Conservation (phyloP, 2,888 invertebrate species). For the Ophonus ardosiacus region DNA sequence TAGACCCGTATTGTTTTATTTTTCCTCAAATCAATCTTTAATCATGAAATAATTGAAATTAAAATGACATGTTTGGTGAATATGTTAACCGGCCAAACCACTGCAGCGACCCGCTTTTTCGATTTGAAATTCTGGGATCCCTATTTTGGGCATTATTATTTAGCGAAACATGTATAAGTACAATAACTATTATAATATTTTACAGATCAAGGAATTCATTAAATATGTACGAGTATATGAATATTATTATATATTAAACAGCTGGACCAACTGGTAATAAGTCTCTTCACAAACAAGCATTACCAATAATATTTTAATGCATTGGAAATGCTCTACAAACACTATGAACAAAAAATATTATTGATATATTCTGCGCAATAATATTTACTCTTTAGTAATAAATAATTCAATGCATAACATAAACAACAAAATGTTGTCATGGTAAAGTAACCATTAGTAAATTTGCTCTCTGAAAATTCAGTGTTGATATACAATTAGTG, state of each 20-base stretch:
- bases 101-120: no score
- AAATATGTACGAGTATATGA: no score
- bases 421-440: not conserved
- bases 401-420: not conserved
- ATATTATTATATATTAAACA: no score
- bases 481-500: constrained; percentile 22
- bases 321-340: not conserved
- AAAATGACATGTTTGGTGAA: no score
- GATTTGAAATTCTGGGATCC: no score
- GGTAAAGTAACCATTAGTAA: constrained; percentile 23
- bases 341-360: not conserved
- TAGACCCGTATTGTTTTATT: no score
- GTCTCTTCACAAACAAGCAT: not conserved
- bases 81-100: no score
- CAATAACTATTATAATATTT: not conserved
- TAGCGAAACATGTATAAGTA: not conserved
- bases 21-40: no score
- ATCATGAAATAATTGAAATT: no score
- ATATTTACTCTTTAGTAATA: not conserved
- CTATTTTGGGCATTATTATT: not conserved
- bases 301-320: not conserved
- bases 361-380: not conserved
- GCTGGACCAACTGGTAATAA: no score
- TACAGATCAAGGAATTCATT: not conserved
- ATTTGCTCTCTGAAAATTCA: constrained; percentile 12